Percentiles rank a stretch among this genome's conserved stretches.
phyloP scores from a whole-genome alignment of 2,797 vertebrate species.

The Rhabdophis nuchalis region DNA sequence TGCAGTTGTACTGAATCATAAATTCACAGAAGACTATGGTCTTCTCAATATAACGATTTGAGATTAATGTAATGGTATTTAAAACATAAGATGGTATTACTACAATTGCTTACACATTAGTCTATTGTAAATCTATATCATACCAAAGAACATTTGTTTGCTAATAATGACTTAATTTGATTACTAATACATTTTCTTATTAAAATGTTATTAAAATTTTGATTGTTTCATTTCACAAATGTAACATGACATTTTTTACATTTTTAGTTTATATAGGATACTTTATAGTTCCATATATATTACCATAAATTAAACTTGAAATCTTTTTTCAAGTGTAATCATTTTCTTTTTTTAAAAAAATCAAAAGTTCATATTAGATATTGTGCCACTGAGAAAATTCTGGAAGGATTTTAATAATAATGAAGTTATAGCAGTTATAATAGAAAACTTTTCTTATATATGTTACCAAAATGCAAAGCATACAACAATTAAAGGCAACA shows the following conservation, averaged over 20 bases:
- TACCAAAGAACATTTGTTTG: not conserved
- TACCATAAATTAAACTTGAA: slow-evolving; percentile 2
- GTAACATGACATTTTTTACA: slow-evolving; percentile 24
- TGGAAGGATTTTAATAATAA: slow-evolving; percentile 37
- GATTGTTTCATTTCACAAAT: not conserved
- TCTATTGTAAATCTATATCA: not conserved
- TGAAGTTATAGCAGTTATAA: slow-evolving; percentile 37
- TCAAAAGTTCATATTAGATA: slow-evolving; percentile 17
- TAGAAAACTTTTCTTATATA: slow-evolving; percentile 31
- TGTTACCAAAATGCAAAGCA: slow-evolving; percentile 41
- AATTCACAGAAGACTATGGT: not conserved
- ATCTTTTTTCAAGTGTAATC: not conserved
- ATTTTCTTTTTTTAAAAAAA: slow-evolving; percentile 12
- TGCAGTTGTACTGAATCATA: not conserved
- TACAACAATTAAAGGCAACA: slow-evolving; percentile 41
- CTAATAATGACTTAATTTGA: not conserved
- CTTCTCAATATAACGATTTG: not conserved
- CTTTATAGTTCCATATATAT: slow-evolving; percentile 21
- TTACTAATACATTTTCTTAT: not conserved
- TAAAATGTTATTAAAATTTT: not conserved
- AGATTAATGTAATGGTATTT: not conserved
- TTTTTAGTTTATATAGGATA: slow-evolving; percentile 24
- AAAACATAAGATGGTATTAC: not conserved
- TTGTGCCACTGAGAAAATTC: slow-evolving; percentile 23
- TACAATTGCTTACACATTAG: not conserved